Evolutionary conservation across 2,888 invertebrate genomes (phyloP).

Genomic region (Frankliniella intonsa): DNA sequence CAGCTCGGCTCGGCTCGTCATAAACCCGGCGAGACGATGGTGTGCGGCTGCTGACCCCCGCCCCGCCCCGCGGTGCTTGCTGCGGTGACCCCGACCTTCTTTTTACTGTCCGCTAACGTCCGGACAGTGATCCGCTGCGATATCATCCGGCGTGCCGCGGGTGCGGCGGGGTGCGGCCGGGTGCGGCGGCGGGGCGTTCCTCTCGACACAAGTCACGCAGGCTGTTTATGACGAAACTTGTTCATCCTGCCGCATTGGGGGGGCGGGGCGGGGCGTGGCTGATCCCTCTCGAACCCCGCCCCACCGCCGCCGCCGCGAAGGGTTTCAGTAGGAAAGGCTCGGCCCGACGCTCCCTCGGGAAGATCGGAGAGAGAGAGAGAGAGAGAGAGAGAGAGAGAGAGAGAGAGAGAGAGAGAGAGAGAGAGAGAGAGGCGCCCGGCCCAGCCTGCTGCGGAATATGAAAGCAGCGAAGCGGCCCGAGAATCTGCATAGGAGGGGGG

Average conservation of each 20-base stretch:
- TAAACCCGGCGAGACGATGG: too few relatives aligned
- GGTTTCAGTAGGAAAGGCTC: too few relatives aligned
- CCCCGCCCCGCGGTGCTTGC: too few relatives aligned
- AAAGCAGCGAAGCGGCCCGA: background rate
- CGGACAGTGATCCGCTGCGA: background rate
- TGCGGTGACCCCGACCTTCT: background rate
- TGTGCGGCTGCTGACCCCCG: too few relatives aligned
- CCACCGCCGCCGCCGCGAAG: too few relatives aligned
- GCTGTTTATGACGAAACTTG: conserved; percentile 18
- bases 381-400: background rate
- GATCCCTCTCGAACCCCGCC: too few relatives aligned
- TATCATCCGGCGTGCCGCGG: background rate
- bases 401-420: background rate
- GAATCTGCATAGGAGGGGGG: background rate
- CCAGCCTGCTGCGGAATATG: background rate
- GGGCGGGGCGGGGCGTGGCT: too few relatives aligned
- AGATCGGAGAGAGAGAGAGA: background rate
- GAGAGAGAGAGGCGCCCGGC: background rate
- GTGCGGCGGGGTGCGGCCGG: background rate
- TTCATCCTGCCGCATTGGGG: background rate
- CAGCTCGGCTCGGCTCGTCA: too few relatives aligned
- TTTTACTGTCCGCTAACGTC: background rate
- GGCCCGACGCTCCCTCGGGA: too few relatives aligned
- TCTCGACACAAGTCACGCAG: conserved; percentile 19
- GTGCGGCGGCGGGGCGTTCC: background rate